Conservation (phyloP, 2,888 invertebrate species). For the Pollenia griseotomentosa region DNA sequence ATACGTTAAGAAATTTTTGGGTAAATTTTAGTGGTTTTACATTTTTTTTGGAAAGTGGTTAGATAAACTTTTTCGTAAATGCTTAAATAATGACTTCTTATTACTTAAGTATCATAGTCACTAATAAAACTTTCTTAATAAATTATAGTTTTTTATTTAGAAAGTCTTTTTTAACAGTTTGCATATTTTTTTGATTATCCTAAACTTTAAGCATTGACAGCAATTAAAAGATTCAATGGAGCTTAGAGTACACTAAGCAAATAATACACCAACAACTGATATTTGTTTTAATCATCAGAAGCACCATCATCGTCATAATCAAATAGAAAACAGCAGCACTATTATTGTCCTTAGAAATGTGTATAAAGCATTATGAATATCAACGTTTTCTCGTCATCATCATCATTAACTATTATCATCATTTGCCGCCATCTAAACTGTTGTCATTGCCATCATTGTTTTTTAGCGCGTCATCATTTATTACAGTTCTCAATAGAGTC, state of each 20-base stretch:
- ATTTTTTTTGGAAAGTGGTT: not conserved
- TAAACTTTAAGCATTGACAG: slow-evolving; percentile 37
- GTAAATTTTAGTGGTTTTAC: slow-evolving; percentile 41
- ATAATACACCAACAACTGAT: slow-evolving; percentile 8
- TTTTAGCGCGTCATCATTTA: slow-evolving; percentile 37
- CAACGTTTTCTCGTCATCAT: not conserved
- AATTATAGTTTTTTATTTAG: not conserved
- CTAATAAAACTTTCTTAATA: too few relatives aligned
- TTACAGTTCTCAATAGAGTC: slow-evolving; percentile 33
- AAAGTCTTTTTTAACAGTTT: not conserved
- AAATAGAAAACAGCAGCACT: not conserved
- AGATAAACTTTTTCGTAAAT: too few relatives aligned
- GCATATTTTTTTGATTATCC: not conserved
- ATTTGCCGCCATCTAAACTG: slow-evolving; percentile 31
- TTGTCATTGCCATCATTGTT: slow-evolving; percentile 37
- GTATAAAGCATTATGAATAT: too few relatives aligned
- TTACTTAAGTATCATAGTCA: too few relatives aligned
- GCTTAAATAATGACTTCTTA: too few relatives aligned
- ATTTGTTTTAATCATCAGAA: slow-evolving; percentile 5
- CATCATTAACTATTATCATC: slow-evolving; percentile 1
- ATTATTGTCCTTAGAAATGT: not conserved
- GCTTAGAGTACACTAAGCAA: slow-evolving; percentile 38
- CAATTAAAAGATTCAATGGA: slow-evolving; percentile 64
- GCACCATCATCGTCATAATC: not conserved
- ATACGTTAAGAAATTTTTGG: slow-evolving; percentile 6